phyloP scores from a whole-genome alignment of 2,797 vertebrate species.

The Eulemur rubriventer region DNA sequence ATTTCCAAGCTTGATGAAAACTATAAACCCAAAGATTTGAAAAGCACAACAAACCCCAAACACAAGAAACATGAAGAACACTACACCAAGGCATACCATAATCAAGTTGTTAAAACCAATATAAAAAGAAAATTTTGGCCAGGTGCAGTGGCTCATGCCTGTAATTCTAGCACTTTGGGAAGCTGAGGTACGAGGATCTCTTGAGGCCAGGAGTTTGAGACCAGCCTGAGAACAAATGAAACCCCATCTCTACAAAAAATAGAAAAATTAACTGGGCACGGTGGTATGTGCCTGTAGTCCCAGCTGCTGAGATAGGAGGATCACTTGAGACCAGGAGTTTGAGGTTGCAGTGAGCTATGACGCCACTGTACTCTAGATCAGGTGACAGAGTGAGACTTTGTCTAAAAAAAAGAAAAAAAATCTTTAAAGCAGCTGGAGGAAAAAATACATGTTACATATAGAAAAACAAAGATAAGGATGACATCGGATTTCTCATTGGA shows the following conservation, averaged over 20 bases:
- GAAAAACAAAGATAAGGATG: neutral
- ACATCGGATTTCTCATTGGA: neutral
- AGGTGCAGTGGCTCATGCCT: neutral
- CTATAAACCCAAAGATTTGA: neutral
- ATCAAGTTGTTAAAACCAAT: conserved; percentile 19
- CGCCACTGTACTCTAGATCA: neutral
- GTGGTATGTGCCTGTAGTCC: neutral
- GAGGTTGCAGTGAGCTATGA: neutral
- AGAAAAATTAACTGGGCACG: neutral
- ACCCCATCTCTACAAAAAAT: neutral
- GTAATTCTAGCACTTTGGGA: neutral
- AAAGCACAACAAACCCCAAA: conserved; percentile 18
- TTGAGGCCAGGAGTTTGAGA: neutral
- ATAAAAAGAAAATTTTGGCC: neutral
- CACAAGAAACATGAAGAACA: neutral
- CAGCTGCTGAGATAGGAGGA: neutral
- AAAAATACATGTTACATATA: neutral
- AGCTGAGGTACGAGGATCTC: neutral
- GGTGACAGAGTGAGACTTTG: neutral
- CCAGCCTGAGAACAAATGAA: neutral
- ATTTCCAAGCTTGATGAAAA: conserved; percentile 29
- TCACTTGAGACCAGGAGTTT: neutral
- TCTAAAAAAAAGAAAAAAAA: neutral
- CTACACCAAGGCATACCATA: neutral
- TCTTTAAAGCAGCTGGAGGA: neutral